These are phyloP conservation scores for Lithophane socia DNA, from an alignment of 2,888 invertebrate genomes.

Conservation along the genomic window DNA sequence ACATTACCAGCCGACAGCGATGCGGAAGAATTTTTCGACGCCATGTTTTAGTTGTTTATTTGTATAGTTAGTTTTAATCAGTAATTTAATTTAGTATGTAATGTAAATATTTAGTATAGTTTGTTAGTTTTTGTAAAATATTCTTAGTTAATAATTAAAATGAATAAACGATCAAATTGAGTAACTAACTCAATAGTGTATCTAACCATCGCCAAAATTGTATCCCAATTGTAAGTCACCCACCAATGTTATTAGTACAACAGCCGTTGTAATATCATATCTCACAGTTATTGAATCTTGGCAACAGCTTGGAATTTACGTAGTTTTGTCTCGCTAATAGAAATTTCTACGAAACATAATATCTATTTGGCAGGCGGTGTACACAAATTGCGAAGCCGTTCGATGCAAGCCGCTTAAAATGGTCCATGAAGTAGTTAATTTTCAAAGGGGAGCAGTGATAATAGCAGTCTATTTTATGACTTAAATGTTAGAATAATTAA, in stretches of 20 bases:
- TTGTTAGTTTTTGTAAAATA: too few species aligned
- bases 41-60: too few species aligned
- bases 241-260: constrained; percentile 35
- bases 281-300: constrained; percentile 55
- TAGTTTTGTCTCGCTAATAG: constrained; percentile 39
- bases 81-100: too few species aligned
- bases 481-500: background rate
- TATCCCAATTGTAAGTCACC: constrained; percentile 24
- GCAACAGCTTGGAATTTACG: constrained; percentile 39
- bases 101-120: too few species aligned
- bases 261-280: constrained; percentile 33
- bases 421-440: background rate
- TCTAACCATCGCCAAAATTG: constrained; percentile 3
- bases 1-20: too few species aligned
- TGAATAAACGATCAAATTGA: too few species aligned
- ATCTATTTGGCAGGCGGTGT: constrained; percentile 32
- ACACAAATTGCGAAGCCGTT: background rate
- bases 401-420: constrained; percentile 3
- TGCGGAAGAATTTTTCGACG: too few species aligned
- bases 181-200: background rate
- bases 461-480: background rate
- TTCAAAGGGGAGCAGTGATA: background rate
- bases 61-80: too few species aligned
- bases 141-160: too few species aligned
- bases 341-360: constrained; percentile 44